These are phyloP conservation scores for Glossophaga mutica DNA, from an alignment of 2,797 vertebrate genomes.

Conservation along the genomic window DNA sequence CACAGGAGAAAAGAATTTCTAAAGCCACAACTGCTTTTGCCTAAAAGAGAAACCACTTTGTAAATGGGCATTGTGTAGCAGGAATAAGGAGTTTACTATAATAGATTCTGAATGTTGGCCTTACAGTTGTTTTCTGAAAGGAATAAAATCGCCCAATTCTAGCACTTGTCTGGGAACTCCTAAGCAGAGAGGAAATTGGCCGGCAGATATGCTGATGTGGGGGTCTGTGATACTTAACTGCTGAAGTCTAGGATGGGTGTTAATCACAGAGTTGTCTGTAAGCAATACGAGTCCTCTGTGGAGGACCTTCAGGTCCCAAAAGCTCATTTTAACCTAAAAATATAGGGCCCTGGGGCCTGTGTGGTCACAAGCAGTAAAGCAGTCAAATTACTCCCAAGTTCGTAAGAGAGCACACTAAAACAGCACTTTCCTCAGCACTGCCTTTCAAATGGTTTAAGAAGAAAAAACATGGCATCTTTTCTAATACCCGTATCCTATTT, in stretches of 20 bases:
- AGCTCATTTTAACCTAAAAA: slow-evolving; percentile 67
- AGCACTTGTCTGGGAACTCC: slow-evolving; percentile 44
- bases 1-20: background rate
- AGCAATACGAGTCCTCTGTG: slow-evolving; percentile 53
- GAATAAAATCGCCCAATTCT: slow-evolving; percentile 56
- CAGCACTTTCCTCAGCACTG: slow-evolving; percentile 67
- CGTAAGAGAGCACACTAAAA: slow-evolving; percentile 62
- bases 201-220: slow-evolving; percentile 48
- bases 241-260: slow-evolving; percentile 46
- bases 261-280: slow-evolving; percentile 65
- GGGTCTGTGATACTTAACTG: slow-evolving; percentile 27
- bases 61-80: slow-evolving; percentile 38
- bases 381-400: slow-evolving; percentile 58
- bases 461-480: slow-evolving; percentile 63
- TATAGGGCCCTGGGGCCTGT: slow-evolving; percentile 63
- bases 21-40: slow-evolving; percentile 37
- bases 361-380: slow-evolving; percentile 65
- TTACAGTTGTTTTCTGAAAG: slow-evolving; percentile 40
- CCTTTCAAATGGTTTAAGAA: slow-evolving; percentile 67
- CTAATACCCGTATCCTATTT: slow-evolving; percentile 63
- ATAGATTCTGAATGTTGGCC: slow-evolving; percentile 13
- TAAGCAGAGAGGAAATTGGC: slow-evolving; percentile 54
- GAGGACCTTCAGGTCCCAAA: slow-evolving; percentile 59
- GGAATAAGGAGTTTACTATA: slow-evolving; percentile 48
- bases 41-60: slow-evolving; percentile 51